These are phyloP conservation scores for Acanthornis magna DNA, from an alignment of 2,797 vertebrate genomes.

Conservation along the genomic window DNA sequence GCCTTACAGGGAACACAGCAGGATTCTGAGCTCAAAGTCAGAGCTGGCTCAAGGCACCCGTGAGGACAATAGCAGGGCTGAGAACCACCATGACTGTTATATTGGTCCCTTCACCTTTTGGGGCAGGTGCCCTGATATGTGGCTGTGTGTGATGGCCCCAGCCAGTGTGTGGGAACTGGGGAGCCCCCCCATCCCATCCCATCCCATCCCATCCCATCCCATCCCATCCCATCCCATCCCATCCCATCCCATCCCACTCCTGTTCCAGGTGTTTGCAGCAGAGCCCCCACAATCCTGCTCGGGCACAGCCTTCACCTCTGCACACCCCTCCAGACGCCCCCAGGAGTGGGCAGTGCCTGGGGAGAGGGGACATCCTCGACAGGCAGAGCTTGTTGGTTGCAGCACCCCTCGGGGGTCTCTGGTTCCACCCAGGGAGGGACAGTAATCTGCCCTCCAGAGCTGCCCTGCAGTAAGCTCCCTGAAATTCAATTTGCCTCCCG, in stretches of 20 bases:
- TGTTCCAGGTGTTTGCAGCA: background rate
- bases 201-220: background rate
- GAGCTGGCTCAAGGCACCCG: background rate
- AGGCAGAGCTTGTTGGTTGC: background rate
- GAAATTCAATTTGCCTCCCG: background rate
- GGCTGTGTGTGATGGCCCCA: background rate
- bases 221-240: background rate
- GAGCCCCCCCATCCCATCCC: background rate
- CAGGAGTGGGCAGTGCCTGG: background rate
- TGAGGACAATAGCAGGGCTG: background rate
- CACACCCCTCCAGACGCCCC: background rate
- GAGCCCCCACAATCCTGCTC: background rate
- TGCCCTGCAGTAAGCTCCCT: background rate
- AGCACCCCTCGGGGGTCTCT: background rate
- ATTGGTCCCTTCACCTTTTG: rapidly evolving
- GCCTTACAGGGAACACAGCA: rapidly evolving
- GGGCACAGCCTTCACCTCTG: background rate
- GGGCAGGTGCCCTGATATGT: background rate
- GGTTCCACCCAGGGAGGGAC: background rate
- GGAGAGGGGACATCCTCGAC: rapidly evolving
- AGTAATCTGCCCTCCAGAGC: rapidly evolving
- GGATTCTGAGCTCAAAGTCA: background rate
- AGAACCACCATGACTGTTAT: rapidly evolving
- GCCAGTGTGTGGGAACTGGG: background rate
- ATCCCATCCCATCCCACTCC: background rate